phyloP scores from a whole-genome alignment of 2,797 vertebrate genomes.

The Gallinago solitaria region DNA sequence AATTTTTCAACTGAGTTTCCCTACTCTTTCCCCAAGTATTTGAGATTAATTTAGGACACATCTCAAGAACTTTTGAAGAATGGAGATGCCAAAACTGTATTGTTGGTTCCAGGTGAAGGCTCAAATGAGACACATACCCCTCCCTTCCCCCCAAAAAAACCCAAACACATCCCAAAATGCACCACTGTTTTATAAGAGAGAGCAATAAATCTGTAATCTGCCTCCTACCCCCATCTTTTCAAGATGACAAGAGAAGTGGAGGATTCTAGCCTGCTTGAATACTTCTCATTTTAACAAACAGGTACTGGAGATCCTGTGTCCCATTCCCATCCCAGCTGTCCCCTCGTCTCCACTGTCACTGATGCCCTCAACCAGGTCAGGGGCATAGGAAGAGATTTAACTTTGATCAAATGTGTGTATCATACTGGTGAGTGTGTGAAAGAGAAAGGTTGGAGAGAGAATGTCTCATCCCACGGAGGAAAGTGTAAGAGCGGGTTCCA shows the following conservation, averaged over 20 bases:
- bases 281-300: neutral
- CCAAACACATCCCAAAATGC: neutral
- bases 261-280: neutral
- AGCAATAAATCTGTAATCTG: neutral
- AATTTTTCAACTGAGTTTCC: neutral
- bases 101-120: neutral
- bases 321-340: neutral
- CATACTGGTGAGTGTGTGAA: neutral
- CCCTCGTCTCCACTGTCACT: neutral
- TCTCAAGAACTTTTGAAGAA: neutral
- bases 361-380: neutral
- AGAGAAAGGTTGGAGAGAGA: neutral
- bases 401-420: neutral
- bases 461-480: neutral
- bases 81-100: rapidly evolving
- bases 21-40: neutral
- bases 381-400: neutral
- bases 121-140: neutral
- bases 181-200: neutral
- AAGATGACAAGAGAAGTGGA: neutral
- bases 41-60: neutral
- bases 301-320: neutral
- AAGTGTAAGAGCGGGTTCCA: neutral
- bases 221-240: rapidly evolving
- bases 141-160: rapidly evolving